Evolutionary conservation across 1,140 invertebrate species (phyloP).

Genomic region (Papilio polyxenes): DNA sequence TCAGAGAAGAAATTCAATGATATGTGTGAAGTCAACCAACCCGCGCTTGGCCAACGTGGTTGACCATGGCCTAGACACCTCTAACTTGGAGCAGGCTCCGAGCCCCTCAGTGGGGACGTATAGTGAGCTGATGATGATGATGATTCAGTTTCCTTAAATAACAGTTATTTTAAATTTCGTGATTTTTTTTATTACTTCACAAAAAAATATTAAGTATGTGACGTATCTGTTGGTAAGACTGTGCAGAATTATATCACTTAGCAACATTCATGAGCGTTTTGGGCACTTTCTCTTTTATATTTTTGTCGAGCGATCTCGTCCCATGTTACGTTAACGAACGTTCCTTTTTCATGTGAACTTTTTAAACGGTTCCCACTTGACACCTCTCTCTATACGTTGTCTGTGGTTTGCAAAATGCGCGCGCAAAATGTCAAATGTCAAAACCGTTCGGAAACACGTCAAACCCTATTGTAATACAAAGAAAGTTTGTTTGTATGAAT

Average conservation of each 20-base stretch:
- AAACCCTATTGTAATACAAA: background rate
- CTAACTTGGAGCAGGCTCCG: no score
- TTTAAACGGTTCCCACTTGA: background rate
- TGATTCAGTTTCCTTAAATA: background rate
- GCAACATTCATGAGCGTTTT: slow-evolving; percentile 11
- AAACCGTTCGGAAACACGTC: background rate
- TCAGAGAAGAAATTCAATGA: no score
- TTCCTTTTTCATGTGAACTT: background rate
- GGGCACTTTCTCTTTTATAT: slow-evolving; percentile 23
- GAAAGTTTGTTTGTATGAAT: background rate
- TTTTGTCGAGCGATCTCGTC: slow-evolving; percentile 4
- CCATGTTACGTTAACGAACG: slow-evolving; percentile 12
- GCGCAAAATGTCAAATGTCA: slow-evolving; percentile 16
- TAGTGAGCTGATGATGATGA: no score
- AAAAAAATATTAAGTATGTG: background rate
- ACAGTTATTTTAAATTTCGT: background rate
- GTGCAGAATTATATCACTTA: slow-evolving; percentile 15
- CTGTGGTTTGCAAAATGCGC: slow-evolving; percentile 9
- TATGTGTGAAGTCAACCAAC: no score
- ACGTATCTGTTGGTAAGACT: background rate
- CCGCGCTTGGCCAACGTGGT: no score
- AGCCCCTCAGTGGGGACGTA: no score
- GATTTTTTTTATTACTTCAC: background rate
- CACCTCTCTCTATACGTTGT: background rate
- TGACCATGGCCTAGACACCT: no score